Base-by-base conservation (phyloP, 2,888 invertebrate genomes). In the Venusia cambrica region DNA sequence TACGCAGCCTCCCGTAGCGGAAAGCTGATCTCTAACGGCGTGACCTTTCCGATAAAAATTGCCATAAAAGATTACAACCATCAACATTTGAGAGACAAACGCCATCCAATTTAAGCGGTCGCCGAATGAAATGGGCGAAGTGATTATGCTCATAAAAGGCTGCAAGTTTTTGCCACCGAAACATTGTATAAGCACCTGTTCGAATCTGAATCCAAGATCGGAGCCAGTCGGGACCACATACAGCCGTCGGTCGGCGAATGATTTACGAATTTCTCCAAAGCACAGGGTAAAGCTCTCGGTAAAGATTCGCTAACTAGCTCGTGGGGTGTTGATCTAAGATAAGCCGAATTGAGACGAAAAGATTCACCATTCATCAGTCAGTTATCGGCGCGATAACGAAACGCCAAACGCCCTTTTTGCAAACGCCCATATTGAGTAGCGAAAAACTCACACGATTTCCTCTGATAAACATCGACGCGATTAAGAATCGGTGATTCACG, bases 331-430 rank as follows among this genome's bases (percentile, higher is more conserved):
- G 79, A 78, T 81, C 67, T 50, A 30, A 56, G 83, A 85, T 85
- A 87, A 79, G 67, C 84, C 80, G 72, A 84, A 85, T 83, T 83
- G 81, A 85, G 84, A 78, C 70, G 75, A 73, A 74, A 77, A 67
- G 68, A 60, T 63, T 62, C 57, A 73, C 79, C 73, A 85, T 85
- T 85, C 83, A 85, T 83, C 83, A 81, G 84, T 87, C 85, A 81
- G 72, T 87, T 84, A 84, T 60, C 63, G 67, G 55, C 55, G 42
- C 62, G 73, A 75, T 78, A 80, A 81, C 74, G 75, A 76, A 69
- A 63, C 62, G 64, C 67, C 64, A 65, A 46, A 63, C 59, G 61
- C 68, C 72, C 65, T 70, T 73, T 74, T 72, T 74, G 62, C 51
- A 52, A 61, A 67, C 58, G 48, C 35, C 73, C 72, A 64, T 73